Evolutionary conservation across 53 echinoderm and acorn worm genomes (phyloP), one percentile per base, ranked within the genome.

Genomic region (Zoroaster sp.): DNA sequence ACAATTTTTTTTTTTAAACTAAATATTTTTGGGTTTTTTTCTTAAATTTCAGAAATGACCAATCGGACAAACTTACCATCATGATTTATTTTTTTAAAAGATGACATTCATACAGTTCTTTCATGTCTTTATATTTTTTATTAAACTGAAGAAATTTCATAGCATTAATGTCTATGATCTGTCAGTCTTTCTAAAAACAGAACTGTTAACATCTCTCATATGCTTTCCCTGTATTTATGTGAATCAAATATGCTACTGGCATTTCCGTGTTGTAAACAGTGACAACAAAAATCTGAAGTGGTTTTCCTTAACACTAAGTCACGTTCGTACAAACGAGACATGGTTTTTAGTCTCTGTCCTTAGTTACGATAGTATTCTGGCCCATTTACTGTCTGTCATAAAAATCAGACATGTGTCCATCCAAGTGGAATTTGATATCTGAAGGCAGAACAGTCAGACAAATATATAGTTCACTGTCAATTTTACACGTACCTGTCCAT

Each of bases 401-500:
- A 59, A 79, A 79, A 37, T 79, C 55, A 55, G 63, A 13, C 55
- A 59, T 55, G 21, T 9, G 43, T 40, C 42, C 43, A 73, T 73
- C 73, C 73, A 73, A 40, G 73, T 66, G 67, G 66, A 82, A 68
- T 68, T 13, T 40, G 82, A 82, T 66, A 44, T 17, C 68, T 68
- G 0, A 9, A 43, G 82, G 68, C 43, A 18, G 68, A 66, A 67
- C 1, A 11, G 21, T 67, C 7, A 20, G 17, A 34, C 68, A 42
- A 67, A 44, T 66, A 82, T 44, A 32, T 30, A 7, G 30, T 55
- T 51, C 52, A 28, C 65, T 39, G 63, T 63, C 59, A 65, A 79
- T 79, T 79, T 37, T 82, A 82, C 82, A 82, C 82, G 68, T 66
- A 42, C 43, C 28, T 18, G 66, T 66, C 66, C 44, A 67, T 82